phyloP scores from a whole-genome alignment of 2,113 vertebrate species.

The Odobenus rosmarus region DNA sequence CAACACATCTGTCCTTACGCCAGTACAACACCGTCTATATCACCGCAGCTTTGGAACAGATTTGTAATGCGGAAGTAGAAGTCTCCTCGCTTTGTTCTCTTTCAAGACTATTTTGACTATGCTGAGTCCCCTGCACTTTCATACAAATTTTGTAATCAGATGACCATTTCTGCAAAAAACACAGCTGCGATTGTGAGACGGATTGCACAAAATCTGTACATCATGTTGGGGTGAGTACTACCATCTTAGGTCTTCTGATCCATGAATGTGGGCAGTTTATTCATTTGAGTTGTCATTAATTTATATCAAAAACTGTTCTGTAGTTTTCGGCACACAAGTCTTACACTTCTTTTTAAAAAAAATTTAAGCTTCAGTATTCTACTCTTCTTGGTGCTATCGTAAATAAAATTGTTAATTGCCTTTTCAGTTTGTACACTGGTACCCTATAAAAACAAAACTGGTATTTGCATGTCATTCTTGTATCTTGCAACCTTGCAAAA shows the following conservation, averaged over 20 bases:
- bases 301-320: background rate
- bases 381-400: background rate
- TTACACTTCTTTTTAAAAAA: background rate
- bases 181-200: background rate
- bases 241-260: background rate
- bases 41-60: background rate
- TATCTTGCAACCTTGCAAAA: background rate
- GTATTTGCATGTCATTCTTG: background rate
- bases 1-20: background rate
- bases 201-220: background rate
- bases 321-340: background rate
- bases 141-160: background rate
- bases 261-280: background rate
- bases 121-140: background rate
- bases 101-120: background rate
- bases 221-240: background rate
- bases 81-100: background rate
- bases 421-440: background rate
- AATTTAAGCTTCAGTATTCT: background rate
- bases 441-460: background rate
- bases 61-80: background rate
- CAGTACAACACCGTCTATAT: background rate
- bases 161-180: background rate
- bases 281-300: background rate
- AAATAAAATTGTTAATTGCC: background rate